Conservation (phyloP, 2,113 vertebrate species). For the Arothron firmamentum region DNA sequence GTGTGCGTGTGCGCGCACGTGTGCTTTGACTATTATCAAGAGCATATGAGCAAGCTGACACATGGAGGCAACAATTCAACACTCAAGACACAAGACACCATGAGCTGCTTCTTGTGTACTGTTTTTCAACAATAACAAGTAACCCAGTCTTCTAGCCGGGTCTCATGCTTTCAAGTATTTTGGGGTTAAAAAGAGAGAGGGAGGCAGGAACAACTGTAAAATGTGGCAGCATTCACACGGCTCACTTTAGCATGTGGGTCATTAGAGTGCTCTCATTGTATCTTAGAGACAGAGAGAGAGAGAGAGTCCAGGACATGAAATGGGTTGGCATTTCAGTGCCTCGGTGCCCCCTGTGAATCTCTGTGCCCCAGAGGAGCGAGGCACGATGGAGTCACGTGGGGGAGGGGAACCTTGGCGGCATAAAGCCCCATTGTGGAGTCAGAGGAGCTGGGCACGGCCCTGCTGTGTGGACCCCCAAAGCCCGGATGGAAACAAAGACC, state of each 20-base stretch:
- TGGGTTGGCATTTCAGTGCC: constrained; percentile 34
- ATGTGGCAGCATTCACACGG: constrained; percentile 50
- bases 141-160: too few species aligned
- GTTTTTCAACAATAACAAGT: constrained; percentile 26
- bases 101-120: constrained; percentile 5
- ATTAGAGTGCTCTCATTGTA: constrained; percentile 40
- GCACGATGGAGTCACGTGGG: constrained; percentile 40
- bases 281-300: constrained; percentile 26
- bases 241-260: constrained; percentile 32
- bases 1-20: background rate
- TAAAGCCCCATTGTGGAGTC: constrained; percentile 74
- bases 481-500: constrained; percentile 68
- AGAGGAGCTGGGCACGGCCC: constrained; percentile 62
- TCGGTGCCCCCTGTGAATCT: constrained; percentile 54
- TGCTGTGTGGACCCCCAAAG: constrained; percentile 68
- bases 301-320: constrained; percentile 46
- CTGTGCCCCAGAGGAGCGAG: constrained; percentile 60
- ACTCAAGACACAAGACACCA: constrained; percentile 6
- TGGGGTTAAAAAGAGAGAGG: constrained; percentile 41
- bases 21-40: constrained; percentile 17
- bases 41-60: constrained; percentile 21
- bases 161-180: constrained; percentile 47
- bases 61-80: background rate
- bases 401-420: constrained; percentile 57
- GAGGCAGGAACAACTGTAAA: constrained; percentile 45